Base-by-base conservation (phyloP, 2,797 vertebrate genomes). In the Bradypodion pumilum region DNA sequence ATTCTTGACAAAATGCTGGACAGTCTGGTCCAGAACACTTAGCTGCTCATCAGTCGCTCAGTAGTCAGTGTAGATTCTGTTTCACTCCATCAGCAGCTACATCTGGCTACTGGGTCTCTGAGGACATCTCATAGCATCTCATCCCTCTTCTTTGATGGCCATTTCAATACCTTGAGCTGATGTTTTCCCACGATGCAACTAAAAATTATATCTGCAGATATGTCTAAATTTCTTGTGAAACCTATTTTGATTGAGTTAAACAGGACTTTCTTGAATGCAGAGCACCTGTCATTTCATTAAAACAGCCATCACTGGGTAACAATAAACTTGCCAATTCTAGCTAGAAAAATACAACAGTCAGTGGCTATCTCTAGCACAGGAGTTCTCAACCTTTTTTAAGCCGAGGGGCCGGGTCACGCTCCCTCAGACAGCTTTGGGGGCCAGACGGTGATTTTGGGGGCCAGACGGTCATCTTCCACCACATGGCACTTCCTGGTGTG, bases 51-150 rank as follows among this genome's bases (percentile, higher is more conserved):
- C 97, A 94, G 92, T 95, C 98, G 98, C 98, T 99, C 98, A 99
- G 98, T 99, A 99, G 97, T 97, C 98, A 99, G 98, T 99, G 98
- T 99, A 99, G 98, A 99, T 99, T 97, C 98, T 99, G 98, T 99
- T 92, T 91, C 72, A 97, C 93, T 92, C 91, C 95, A 96, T 99
- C 98, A 99, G 98, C 96, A 99, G 98, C 98, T 99, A 99, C 98
- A 99, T 99, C 98, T 99, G 98, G 98, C 98, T 99, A 99, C 98
- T 99, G 98, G 98, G 98, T 99, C 98, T 99, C 98, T 95, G 97
- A 97, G 96, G 95, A 95, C 96, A 97, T 96, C 92, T 94, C 87
- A 0, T 92, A 78, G 52, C 95, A 88, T 88, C 94, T 88, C 0
- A 46, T 90, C 83, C 87, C 79, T 84, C 84, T 76, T 83, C 84